Base-by-base conservation (phyloP, 2,113 vertebrate species). In the Menidia beryllina region DNA sequence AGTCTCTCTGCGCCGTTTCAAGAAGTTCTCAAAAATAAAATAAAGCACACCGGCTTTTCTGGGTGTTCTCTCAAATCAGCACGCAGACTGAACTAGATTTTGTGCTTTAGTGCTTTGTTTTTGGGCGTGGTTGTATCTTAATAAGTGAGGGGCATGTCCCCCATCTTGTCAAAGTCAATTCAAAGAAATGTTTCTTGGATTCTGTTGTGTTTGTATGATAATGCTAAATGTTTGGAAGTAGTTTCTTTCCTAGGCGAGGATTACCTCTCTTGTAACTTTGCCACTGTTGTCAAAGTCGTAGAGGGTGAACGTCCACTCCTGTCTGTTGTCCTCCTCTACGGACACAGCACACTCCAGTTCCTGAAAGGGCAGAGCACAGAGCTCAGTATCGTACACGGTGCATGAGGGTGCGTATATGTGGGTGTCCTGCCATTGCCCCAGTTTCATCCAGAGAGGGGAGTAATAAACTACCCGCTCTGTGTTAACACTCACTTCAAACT, bases 221-320 rank as follows among this genome's bases (percentile, higher is more conserved):
- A 19, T 3, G 13, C 6, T 27, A 19, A 30, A 4, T 20, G n/a
- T 9, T 8, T 52, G 56, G 14, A 56, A 54, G 41, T 19, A 13
- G 12, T 24, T 61, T 14, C 23, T 10, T 55, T 47, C 12, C n/a
- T 19, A 39, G 30, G 57, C 27, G n/a, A n/a, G n/a, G n/a, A 89
- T 94, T 93, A 98, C 98, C 96, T 99, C 97, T 11, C 98, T 93
- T n/a, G 97, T 99, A 86, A 99, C 97, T 95, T 96, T 96, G 88
- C 97, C 97, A 2, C 95, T 99, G 93, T 99, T 99, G 94, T 99
- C 97, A 76, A 99, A 99, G 94, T 99, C 98, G 7, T 99, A 99
- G 23, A 99, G 94, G 13, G 97, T 99, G 89, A 99, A 99, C 66
- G 98, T 99, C 98, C 98, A 99, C 86, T 99, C 98, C 91, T 99